Evolutionary conservation across 2,797 vertebrate species (phyloP).

Genomic region (Neoniphon sammara): DNA sequence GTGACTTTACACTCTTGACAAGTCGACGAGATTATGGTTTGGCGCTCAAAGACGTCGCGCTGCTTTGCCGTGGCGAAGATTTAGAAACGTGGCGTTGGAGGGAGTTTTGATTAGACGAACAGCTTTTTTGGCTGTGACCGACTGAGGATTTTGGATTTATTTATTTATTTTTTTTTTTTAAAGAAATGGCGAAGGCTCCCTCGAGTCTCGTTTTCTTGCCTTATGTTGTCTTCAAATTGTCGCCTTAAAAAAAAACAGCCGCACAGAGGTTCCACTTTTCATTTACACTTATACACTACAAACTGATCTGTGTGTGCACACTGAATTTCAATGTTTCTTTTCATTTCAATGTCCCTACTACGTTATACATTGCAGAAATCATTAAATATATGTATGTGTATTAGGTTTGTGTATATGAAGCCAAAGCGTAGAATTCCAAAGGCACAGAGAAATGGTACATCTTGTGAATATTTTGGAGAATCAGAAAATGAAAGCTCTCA

Average conservation of each 20-base stretch:
- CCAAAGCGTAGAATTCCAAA: too few species aligned
- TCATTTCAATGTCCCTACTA: too few species aligned
- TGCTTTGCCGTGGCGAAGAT: constrained; percentile 46
- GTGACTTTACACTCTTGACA: constrained; percentile 65
- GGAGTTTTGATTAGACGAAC: constrained; percentile 27
- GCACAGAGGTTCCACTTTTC: not conserved
- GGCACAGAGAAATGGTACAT: too few species aligned
- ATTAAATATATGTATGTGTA: too few species aligned
- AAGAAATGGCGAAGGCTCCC: too few species aligned
- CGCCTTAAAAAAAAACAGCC: not conserved
- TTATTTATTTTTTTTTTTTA: too few species aligned
- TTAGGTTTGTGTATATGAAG: too few species aligned
- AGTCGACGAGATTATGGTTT: constrained; percentile 51
- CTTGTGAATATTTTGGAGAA: too few species aligned
- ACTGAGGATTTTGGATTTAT: constrained; percentile 10
- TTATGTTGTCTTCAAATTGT: not conserved
- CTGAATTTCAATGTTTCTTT: too few species aligned
- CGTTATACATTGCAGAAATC: too few species aligned
- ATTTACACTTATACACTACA: not conserved
- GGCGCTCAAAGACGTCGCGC: constrained; percentile 35
- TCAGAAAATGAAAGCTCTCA: too few species aligned
- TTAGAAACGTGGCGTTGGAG: constrained; percentile 25
- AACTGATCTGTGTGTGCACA: too few species aligned
- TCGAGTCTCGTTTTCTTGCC: not conserved
- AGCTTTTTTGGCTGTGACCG: constrained; percentile 28